A percentile compares a stretch with the other conserved stretches of the same genome.
Evolutionary conservation across 2,797 vertebrate genomes (phyloP).

Genomic region (Rhinatrema bivittatum): DNA sequence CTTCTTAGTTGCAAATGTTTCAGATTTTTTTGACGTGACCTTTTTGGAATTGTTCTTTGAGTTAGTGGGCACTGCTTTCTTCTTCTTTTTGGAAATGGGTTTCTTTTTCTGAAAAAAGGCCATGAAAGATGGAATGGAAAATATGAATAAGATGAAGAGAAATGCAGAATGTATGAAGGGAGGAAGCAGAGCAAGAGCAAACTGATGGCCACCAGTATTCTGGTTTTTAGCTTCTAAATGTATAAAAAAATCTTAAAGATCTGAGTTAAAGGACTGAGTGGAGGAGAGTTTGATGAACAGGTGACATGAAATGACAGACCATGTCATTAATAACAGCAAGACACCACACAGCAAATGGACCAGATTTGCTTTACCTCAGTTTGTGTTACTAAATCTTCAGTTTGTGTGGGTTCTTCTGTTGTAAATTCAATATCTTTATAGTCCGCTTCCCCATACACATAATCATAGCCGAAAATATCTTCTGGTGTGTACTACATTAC

Average conservation of each 20-base stretch:
- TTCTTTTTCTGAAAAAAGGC: slow-evolving; percentile 86
- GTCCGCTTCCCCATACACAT: slow-evolving; percentile 89
- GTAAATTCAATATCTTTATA: slow-evolving; percentile 70
- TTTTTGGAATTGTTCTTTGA: slow-evolving; percentile 80
- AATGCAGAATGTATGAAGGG: slow-evolving; percentile 47
- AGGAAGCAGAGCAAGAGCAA: slow-evolving; percentile 24
- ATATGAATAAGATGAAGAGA: slow-evolving; percentile 55
- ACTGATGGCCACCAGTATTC: slow-evolving; percentile 4
- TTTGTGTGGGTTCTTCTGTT: slow-evolving; percentile 62
- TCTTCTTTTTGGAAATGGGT: slow-evolving; percentile 90
- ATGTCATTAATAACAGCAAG: slow-evolving; percentile 33
- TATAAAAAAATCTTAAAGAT: slow-evolving; percentile 29
- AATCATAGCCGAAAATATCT: slow-evolving; percentile 84
- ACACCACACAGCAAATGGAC: slow-evolving; percentile 45
- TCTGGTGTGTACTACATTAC: slow-evolving; percentile 80
- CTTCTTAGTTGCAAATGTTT: slow-evolving; percentile 82
- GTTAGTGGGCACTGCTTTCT: slow-evolving; percentile 77
- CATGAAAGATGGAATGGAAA: slow-evolving; percentile 77
- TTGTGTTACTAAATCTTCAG: slow-evolving; percentile 74
- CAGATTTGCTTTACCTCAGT: slow-evolving; percentile 77
- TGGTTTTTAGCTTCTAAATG: slow-evolving; percentile 26
- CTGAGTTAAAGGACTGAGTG: slow-evolving; percentile 15
- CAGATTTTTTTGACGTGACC: slow-evolving; percentile 78
- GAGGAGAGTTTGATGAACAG: slow-evolving; percentile 12
- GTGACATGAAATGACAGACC: slow-evolving; percentile 30